These are phyloP conservation scores for Drosophila merina DNA, from an alignment of 2,888 invertebrate species.

Conservation along the genomic window DNA sequence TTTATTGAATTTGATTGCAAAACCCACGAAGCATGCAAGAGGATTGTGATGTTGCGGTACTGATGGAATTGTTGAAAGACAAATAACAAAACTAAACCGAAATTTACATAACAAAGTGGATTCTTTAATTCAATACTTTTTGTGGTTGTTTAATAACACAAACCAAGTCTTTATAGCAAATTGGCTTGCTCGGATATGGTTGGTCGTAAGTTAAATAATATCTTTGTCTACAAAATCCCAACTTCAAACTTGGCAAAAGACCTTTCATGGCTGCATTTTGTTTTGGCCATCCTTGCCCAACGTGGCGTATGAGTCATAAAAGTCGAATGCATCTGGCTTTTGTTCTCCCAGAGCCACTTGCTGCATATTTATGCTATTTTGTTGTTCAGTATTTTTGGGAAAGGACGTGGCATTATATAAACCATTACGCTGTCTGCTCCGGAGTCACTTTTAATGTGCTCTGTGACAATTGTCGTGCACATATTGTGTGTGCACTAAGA, in stretches of 20 bases:
- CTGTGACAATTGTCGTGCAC: constrained; percentile 60
- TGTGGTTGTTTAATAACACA: background rate
- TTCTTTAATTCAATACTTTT: background rate
- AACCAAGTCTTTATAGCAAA: background rate
- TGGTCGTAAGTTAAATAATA: constrained; percentile 14
- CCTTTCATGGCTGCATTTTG: constrained; percentile 3
- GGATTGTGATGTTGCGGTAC: constrained; percentile 24
- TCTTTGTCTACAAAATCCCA: constrained; percentile 32
- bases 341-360: constrained; percentile 58
- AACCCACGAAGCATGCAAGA: constrained; percentile 48
- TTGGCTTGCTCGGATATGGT: constrained; percentile 20
- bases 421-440: constrained; percentile 61
- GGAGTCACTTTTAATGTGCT: constrained; percentile 49
- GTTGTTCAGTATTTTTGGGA: constrained; percentile 34
- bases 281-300: constrained; percentile 48
- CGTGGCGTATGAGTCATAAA: constrained; percentile 65
- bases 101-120: background rate
- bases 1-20: constrained; percentile 54
- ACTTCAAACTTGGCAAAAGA: constrained; percentile 21
- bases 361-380: constrained; percentile 64
- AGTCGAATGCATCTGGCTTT: constrained; percentile 44
- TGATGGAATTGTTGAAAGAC: constrained; percentile 6
- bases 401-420: constrained; percentile 52
- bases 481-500: constrained; percentile 45
- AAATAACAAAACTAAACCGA: background rate